Conservation (phyloP, 2,113 vertebrate species). For the Bostrychus sinensis region DNA sequence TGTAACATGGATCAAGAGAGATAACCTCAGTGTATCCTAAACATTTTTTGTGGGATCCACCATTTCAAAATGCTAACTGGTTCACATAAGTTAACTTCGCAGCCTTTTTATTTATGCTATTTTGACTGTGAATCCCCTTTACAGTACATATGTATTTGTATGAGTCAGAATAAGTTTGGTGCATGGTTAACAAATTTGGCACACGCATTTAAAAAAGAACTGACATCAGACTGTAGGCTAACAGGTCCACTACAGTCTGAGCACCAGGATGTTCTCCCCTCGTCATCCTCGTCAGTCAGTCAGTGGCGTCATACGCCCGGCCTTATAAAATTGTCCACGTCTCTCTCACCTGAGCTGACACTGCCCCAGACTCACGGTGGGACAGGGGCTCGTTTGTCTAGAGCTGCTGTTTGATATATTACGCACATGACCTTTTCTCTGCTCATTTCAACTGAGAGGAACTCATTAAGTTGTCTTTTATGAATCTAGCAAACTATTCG, state of each 20-base stretch:
- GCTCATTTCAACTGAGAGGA: conserved; percentile 21
- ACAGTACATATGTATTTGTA: too few species aligned
- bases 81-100: too few species aligned
- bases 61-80: too few species aligned
- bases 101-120: too few species aligned
- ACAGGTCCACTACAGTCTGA: not conserved
- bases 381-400: conserved; percentile 19
- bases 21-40: too few species aligned
- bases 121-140: too few species aligned
- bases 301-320: conserved; percentile 71
- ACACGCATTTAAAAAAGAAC: not conserved
- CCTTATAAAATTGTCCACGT: conserved; percentile 78
- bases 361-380: conserved; percentile 34
- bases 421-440: conserved; percentile 8
- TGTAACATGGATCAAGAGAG: not conserved
- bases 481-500: conserved; percentile 85
- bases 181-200: too few species aligned
- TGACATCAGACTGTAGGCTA: not conserved
- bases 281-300: conserved; percentile 54
- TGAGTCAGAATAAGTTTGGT: too few species aligned
- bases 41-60: too few species aligned
- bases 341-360: conserved; percentile 78
- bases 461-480: conserved; percentile 68
- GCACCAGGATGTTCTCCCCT: conserved; percentile 28
- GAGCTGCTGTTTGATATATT: conserved; percentile 3